These are phyloP conservation scores for Cephus cinctus DNA, from an alignment of 1,140 invertebrate species.

Conservation along the genomic window DNA sequence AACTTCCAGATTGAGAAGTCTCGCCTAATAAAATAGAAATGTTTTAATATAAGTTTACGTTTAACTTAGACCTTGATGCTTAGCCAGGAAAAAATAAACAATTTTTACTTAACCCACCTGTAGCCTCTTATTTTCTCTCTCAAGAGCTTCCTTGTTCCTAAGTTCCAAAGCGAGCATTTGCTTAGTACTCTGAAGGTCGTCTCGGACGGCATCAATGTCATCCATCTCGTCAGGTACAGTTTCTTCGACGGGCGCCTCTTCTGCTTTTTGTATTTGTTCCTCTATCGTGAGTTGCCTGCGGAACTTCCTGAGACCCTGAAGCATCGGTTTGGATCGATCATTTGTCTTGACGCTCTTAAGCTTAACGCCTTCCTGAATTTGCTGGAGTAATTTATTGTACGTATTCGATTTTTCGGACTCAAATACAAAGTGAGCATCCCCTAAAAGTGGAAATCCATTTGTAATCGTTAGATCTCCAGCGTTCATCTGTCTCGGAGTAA, in stretches of 20 bases:
- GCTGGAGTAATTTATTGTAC: conserved; percentile 79
- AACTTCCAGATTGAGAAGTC: conserved; percentile 75
- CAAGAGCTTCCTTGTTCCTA: conserved; percentile 80
- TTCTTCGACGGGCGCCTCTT: conserved; percentile 52
- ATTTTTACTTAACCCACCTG: conserved; percentile 46
- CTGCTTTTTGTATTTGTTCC: conserved; percentile 79
- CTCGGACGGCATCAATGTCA: conserved; percentile 86
- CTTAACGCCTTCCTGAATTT: conserved; percentile 77
- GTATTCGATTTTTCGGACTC: conserved; percentile 82
- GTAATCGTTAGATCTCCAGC: no score
- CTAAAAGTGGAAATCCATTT: conserved; percentile 30
- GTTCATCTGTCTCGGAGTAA: no score
- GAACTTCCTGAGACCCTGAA: conserved; percentile 83
- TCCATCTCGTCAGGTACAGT: conserved; percentile 80
- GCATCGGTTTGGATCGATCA: conserved; percentile 80
- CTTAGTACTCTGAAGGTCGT: conserved; percentile 88
- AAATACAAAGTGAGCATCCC: conserved; percentile 76
- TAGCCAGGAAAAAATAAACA: conserved; percentile 2
- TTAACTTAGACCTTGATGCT: no score
- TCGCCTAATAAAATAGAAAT: conserved; percentile 57
- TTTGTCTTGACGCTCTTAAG: conserved; percentile 78
- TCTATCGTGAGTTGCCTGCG: conserved; percentile 85
- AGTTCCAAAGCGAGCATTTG: conserved; percentile 85
- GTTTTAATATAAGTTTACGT: no score
- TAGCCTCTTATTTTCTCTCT: conserved; percentile 82